Percentiles rank a stretch among this genome's conserved stretches.
These are phyloP conservation scores for Alauda arvensis DNA, from an alignment of 2,797 vertebrate species.

Conservation along the genomic window DNA sequence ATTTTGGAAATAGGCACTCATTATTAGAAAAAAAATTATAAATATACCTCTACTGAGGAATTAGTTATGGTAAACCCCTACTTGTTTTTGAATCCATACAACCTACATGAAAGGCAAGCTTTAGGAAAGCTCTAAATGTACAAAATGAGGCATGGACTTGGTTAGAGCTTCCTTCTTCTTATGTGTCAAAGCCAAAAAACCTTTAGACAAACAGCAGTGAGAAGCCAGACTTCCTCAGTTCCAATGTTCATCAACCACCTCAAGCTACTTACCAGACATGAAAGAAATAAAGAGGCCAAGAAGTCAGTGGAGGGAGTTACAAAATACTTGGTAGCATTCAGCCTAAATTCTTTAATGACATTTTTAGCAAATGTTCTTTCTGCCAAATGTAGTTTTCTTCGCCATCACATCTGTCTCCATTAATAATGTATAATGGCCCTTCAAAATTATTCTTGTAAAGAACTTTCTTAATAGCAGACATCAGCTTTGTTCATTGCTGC, in stretches of 20 bases:
- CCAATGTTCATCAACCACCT: slow-evolving; percentile 21
- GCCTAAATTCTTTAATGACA: slow-evolving; percentile 37
- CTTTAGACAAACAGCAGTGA: slow-evolving; percentile 3
- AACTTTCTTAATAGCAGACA: neutral
- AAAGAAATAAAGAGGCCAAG: slow-evolving; percentile 40
- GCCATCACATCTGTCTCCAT: slow-evolving; percentile 36
- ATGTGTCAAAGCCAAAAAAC: slow-evolving; percentile 35
- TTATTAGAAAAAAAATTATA: neutral
- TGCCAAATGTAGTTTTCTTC: slow-evolving; percentile 50
- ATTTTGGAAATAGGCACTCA: neutral
- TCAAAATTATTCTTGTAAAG: slow-evolving; percentile 29
- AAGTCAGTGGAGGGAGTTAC: slow-evolving; percentile 34
- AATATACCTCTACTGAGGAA: neutral
- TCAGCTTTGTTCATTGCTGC: neutral
- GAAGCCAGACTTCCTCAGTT: slow-evolving; percentile 40
- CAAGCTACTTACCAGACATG: slow-evolving; percentile 39
- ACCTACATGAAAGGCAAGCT: neutral
- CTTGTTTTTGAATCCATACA: neutral
- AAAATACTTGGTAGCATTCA: slow-evolving; percentile 42
- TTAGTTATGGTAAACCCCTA: neutral
- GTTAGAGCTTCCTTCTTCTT: neutral
- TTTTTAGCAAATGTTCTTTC: slow-evolving; percentile 40
- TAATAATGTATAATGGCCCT: slow-evolving; percentile 15
- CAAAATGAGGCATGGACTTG: neutral
- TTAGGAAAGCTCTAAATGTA: neutral